These are phyloP conservation scores for Capra hircus DNA, from an alignment of 2,113 vertebrate genomes.

Conservation along the genomic window DNA sequence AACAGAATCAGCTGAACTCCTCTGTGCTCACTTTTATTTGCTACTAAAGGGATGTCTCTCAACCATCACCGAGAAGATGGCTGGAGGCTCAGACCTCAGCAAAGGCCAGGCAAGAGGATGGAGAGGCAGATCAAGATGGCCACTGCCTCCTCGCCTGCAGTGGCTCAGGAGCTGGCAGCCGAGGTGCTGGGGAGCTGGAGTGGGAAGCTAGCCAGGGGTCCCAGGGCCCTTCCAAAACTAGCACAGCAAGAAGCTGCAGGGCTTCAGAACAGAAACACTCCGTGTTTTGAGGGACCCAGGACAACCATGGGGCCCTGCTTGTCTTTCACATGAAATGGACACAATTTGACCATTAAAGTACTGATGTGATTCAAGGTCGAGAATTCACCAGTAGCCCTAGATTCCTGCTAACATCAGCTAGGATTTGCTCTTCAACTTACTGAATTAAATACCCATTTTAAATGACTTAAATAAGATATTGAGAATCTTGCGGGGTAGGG, in stretches of 20 bases:
- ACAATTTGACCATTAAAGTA: not conserved
- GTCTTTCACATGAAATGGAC: not conserved
- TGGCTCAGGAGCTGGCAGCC: not conserved
- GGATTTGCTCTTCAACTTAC: not conserved
- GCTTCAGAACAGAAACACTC: not conserved
- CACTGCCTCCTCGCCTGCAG: not conserved
- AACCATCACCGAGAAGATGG: not conserved
- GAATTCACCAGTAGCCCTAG: not conserved
- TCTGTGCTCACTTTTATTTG: not conserved
- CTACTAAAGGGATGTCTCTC: not conserved
- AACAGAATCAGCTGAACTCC: not conserved
- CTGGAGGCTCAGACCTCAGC: not conserved
- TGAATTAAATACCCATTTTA: not conserved
- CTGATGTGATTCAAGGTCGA: not conserved
- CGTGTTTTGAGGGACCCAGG: not conserved
- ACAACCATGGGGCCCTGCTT: accelerated
- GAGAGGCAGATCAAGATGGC: not conserved
- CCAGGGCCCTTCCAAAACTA: not conserved
- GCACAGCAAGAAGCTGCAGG: not conserved
- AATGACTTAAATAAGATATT: not conserved
- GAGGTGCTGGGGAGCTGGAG: not conserved
- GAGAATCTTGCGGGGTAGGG: accelerated
- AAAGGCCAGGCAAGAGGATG: not conserved
- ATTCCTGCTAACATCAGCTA: not conserved
- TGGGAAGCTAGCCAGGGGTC: not conserved